Evolutionary conservation across 1,140 invertebrate genomes (phyloP).

Genomic region (Lutraria rhynchaena): DNA sequence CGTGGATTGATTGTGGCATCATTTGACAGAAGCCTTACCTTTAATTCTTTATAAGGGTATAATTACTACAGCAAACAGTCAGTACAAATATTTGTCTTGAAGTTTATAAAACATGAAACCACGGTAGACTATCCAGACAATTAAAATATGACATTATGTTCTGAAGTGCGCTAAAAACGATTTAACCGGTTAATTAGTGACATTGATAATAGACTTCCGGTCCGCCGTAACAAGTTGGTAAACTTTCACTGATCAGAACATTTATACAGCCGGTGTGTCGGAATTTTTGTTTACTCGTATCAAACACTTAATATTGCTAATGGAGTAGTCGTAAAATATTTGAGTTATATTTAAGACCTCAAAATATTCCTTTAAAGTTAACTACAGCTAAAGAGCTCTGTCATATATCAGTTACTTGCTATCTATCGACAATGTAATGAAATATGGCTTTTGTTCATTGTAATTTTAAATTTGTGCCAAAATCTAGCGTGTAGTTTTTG

Average conservation of each 20-base stretch:
- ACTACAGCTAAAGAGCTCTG: not conserved
- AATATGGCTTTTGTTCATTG: conserved; percentile 24
- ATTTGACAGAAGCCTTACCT: too few species aligned
- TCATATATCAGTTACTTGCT: too few species aligned
- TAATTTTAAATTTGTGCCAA: conserved; percentile 40
- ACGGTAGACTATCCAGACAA: too few species aligned
- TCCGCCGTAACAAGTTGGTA: not conserved
- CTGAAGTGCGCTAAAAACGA: not conserved
- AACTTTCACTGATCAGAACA: not conserved
- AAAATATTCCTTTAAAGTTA: conserved; percentile 5
- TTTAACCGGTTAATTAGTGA: too few species aligned
- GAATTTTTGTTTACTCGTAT: not conserved
- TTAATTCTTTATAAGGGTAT: too few species aligned
- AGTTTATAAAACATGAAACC: too few species aligned
- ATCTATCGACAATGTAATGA: conserved; percentile 15
- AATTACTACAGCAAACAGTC: too few species aligned
- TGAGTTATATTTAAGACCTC: not conserved
- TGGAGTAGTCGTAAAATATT: not conserved
- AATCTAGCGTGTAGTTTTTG: not conserved
- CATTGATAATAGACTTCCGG: too few species aligned
- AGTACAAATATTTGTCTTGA: too few species aligned
- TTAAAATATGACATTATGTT: too few species aligned
- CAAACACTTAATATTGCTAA: conserved; percentile 2
- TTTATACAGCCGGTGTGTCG: not conserved
- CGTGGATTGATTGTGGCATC: too few species aligned